Conservation (phyloP, 2,113 vertebrate genomes). For the Rhinichthys klamathensis region DNA sequence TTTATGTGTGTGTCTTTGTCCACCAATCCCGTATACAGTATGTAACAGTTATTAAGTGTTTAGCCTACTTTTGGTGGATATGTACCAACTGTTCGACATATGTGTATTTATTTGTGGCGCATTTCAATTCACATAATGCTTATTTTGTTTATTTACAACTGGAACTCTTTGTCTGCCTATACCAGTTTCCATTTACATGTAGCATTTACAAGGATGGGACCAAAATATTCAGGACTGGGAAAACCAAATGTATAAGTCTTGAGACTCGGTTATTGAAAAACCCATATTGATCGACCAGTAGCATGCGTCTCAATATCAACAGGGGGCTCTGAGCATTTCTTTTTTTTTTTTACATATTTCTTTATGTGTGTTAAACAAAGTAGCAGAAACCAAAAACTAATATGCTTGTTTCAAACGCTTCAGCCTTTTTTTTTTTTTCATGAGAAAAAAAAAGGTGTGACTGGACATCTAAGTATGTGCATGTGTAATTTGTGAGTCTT, state of each 20-base stretch:
- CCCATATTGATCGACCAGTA: background rate
- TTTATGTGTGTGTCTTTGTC: background rate
- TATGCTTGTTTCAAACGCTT: conserved; percentile 46
- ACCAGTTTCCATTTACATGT: background rate
- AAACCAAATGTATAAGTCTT: background rate
- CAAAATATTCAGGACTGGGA: conserved; percentile 13
- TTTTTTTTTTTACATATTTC: conserved; percentile 21
- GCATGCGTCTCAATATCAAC: background rate
- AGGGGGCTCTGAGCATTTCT: background rate
- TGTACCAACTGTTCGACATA: background rate
- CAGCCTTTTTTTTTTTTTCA: conserved; percentile 12
- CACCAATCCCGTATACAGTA: background rate
- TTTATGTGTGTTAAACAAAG: conserved; percentile 41
- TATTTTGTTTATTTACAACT: conserved; percentile 9
- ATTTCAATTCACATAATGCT: conserved; percentile 11
- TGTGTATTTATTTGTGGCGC: conserved; percentile 27
- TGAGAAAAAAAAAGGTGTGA: conserved; percentile 23
- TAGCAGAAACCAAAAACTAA: conserved; percentile 57
- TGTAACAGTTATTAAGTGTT: conserved; percentile 11
- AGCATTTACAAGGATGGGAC: conserved; percentile 23
- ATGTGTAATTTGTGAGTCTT: conserved; percentile 71
- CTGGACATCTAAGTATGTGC: conserved; percentile 46
- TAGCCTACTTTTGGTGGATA: background rate
- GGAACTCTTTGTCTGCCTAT: conserved; percentile 2
- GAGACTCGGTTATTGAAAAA: background rate